Evolutionary conservation across 2,113 vertebrate species (phyloP).

Genomic region (Formicarius rufipectus): DNA sequence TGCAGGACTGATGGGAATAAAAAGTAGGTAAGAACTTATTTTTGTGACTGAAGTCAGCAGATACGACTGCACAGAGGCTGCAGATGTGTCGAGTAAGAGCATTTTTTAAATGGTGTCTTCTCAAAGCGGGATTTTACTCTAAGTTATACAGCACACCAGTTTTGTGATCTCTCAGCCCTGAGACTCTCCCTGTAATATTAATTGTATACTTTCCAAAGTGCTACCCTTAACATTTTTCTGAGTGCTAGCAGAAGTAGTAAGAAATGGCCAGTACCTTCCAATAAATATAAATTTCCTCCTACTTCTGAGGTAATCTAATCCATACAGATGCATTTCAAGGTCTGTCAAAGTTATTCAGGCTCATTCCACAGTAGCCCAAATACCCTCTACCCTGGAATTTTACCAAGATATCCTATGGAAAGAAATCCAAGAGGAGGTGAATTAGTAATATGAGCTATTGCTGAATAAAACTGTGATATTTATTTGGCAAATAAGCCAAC

Average conservation of each 20-base stretch:
- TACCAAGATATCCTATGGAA: background rate
- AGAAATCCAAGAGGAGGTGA: background rate
- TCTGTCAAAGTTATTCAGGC: constrained; percentile 34
- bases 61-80: background rate
- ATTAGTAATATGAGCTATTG: background rate
- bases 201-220: constrained; percentile 41
- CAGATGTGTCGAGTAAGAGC: constrained; percentile 29
- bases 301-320: constrained; percentile 29
- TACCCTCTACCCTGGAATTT: background rate
- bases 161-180: constrained; percentile 20
- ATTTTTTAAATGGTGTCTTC: constrained; percentile 47
- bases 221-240: constrained; percentile 43
- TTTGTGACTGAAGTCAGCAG: constrained; percentile 61
- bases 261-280: constrained; percentile 5
- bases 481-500: constrained; percentile 15
- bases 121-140: constrained; percentile 43
- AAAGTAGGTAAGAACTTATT: constrained; percentile 21
- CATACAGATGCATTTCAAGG: constrained; percentile 47
- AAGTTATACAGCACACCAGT: constrained; percentile 14
- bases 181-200: constrained; percentile 20
- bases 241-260: constrained; percentile 31
- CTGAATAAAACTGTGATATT: background rate
- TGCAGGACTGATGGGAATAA: constrained; percentile 21
- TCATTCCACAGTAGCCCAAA: background rate
- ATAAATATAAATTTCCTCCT: constrained; percentile 42